Evolutionary conservation across 2,888 invertebrate genomes (phyloP).

Genomic region (Diarsia mendica): DNA sequence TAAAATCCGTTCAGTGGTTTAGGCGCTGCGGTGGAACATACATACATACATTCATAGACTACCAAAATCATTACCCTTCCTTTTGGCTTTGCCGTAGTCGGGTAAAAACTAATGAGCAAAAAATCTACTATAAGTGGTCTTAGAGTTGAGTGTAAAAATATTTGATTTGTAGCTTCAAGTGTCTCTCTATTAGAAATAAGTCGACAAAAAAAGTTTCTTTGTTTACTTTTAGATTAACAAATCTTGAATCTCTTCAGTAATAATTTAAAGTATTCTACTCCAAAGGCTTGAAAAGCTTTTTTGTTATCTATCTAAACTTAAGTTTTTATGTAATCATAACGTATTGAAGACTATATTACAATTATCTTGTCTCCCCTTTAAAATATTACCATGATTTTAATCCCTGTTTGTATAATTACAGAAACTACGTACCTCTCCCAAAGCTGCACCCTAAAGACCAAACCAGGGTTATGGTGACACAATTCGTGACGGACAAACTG

Average conservation of each 20-base stretch:
- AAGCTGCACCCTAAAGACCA: slow-evolving; percentile 81
- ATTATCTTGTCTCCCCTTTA: too few relatives aligned
- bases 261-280: neutral
- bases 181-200: neutral
- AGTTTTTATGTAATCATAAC: neutral
- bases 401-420: slow-evolving; percentile 59
- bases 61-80: too few relatives aligned
- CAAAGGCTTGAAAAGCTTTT: neutral
- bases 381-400: too few relatives aligned
- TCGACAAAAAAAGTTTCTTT: neutral
- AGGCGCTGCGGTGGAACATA: too few relatives aligned
- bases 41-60: too few relatives aligned
- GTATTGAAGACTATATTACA: too few relatives aligned
- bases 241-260: neutral
- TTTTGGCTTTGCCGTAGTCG: too few relatives aligned
- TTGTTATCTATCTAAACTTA: neutral
- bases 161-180: slow-evolving; percentile 5
- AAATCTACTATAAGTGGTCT: neutral
- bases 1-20: too few relatives aligned
- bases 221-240: slow-evolving; percentile 6
- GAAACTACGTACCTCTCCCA: slow-evolving; percentile 84
- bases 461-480: slow-evolving; percentile 84
- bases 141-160: too few relatives aligned
- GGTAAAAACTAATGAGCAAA: neutral
- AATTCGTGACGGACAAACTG: slow-evolving; percentile 76